Conservation (phyloP, 2,888 invertebrate species). For the Sinotaia quadrata region DNA sequence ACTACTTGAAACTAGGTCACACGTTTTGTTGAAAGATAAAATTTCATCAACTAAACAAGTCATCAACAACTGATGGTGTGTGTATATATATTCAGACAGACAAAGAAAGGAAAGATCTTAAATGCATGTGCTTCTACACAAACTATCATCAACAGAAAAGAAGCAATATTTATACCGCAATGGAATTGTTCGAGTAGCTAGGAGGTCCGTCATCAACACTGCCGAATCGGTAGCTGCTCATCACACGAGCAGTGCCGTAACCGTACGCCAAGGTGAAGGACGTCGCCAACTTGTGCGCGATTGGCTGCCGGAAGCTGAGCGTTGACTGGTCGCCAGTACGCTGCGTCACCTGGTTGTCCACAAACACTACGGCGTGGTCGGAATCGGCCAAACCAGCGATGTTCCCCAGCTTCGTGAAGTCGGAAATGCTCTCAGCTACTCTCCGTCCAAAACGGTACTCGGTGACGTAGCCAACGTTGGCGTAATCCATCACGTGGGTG, state of each 20-base stretch:
- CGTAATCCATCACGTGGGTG: slow-evolving; percentile 11
- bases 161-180: not conserved
- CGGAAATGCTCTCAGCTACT: slow-evolving; percentile 11
- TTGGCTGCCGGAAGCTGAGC: slow-evolving; percentile 68
- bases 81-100: no score
- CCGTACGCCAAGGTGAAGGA: slow-evolving; percentile 86
- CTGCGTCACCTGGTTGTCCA: slow-evolving; percentile 94
- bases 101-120: no score
- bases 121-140: no score
- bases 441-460: slow-evolving; percentile 15
- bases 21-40: no score
- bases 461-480: slow-evolving; percentile 26
- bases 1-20: no score
- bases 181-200: not conserved
- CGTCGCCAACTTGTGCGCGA: slow-evolving; percentile 76
- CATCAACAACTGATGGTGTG: no score
- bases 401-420: slow-evolving; percentile 14
- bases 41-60: no score
- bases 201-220: slow-evolving; percentile 49
- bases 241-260: slow-evolving; percentile 78
- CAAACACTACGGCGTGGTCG: slow-evolving; percentile 80
- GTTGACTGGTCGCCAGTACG: slow-evolving; percentile 69
- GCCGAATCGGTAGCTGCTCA: slow-evolving; percentile 85
- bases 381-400: slow-evolving; percentile 49
- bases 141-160: no score